Evolutionary conservation across 2,888 invertebrate genomes (phyloP).

Genomic region (Caenorhabditis sinica): DNA sequence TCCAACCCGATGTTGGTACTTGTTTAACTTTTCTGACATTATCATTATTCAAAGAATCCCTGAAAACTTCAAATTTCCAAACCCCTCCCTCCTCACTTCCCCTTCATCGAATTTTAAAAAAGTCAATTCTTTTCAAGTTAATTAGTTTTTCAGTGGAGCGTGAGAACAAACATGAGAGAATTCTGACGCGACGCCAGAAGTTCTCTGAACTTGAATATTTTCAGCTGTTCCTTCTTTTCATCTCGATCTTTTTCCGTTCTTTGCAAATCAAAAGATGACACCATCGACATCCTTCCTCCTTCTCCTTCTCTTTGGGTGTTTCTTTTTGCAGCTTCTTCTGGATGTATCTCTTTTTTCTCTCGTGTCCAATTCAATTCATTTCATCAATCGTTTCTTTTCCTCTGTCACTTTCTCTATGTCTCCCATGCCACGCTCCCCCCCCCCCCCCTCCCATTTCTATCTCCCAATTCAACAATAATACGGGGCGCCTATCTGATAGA

Average conservation of each 20-base stretch:
- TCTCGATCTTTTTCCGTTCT: neutral
- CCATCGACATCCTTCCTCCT: neutral
- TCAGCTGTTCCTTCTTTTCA: neutral
- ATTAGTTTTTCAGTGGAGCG: constrained; percentile 25
- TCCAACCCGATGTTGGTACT: too few species aligned
- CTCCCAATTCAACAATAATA: constrained; percentile 61
- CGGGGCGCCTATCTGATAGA: constrained; percentile 65
- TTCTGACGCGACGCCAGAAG: neutral
- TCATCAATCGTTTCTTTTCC: constrained; percentile 46
- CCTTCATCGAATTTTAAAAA: neutral
- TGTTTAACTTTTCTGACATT: too few species aligned
- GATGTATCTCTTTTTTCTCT: constrained; percentile 13
- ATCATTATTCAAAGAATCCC: too few species aligned
- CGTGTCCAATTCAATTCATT: constrained; percentile 58
- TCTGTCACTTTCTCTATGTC: constrained; percentile 38
- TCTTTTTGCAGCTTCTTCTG: constrained; percentile 42
- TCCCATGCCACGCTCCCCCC: constrained; percentile 26
- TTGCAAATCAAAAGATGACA: constrained; percentile 3
- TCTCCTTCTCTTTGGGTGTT: constrained; percentile 4
- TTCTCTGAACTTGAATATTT: neutral
- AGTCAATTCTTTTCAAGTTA: neutral
- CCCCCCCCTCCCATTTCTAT: constrained; percentile 43
- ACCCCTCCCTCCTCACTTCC: too few species aligned
- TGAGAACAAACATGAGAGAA: constrained; percentile 4
- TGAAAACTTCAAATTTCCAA: too few species aligned